These are phyloP conservation scores for Montifringilla adamsi DNA, from an alignment of 2,113 vertebrate genomes.

Conservation along the genomic window DNA sequence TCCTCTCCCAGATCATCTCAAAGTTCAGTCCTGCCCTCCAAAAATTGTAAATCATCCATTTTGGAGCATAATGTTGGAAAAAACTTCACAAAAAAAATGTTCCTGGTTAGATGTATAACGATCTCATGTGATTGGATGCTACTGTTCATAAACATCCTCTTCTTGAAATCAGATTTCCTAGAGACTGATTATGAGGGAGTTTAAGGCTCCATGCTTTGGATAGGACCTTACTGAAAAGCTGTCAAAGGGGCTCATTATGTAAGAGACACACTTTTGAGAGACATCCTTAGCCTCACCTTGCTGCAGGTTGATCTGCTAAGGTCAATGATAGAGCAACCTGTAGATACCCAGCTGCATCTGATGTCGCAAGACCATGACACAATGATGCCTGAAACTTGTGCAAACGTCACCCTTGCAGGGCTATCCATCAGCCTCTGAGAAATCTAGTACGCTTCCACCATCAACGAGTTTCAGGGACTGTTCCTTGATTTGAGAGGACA, in stretches of 20 bases:
- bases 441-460: not conserved
- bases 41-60: not conserved
- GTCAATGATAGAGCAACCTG: not conserved
- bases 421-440: not conserved
- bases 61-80: not conserved
- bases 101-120: not conserved
- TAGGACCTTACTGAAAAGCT: not conserved
- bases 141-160: not conserved
- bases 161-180: not conserved
- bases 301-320: not conserved
- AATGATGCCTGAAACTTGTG: not conserved
- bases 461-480: not conserved
- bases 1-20: not conserved
- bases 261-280: not conserved
- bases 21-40: not conserved
- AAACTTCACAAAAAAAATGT: not conserved
- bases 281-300: not conserved
- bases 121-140: not conserved
- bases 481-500: not conserved
- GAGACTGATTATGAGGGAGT: not conserved
- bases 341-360: not conserved
- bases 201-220: not conserved
- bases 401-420: not conserved
- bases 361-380: not conserved
- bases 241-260: not conserved